Conservation (phyloP, 1,140 invertebrate genomes). For the Megalonaias nervosa region DNA sequence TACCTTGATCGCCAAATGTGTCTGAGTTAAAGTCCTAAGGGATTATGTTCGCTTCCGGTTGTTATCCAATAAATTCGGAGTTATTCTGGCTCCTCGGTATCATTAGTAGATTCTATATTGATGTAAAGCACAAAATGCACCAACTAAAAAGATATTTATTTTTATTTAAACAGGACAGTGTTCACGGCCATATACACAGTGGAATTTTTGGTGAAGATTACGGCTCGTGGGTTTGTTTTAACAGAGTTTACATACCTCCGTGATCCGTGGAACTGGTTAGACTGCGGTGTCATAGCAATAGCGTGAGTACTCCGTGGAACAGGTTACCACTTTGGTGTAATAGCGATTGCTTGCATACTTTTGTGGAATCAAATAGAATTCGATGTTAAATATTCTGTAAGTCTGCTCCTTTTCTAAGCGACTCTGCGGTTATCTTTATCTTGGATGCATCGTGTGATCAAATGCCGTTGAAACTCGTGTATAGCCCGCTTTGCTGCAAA, state of each 20-base stretch:
- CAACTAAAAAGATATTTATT: background rate
- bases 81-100: background rate
- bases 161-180: constrained; percentile 82
- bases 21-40: no score
- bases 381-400: no score
- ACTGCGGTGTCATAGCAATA: constrained; percentile 95
- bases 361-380: background rate
- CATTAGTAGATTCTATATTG: background rate
- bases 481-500: no score
- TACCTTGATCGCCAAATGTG: no score
- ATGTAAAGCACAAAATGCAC: background rate
- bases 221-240: constrained; percentile 95
- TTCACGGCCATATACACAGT: constrained; percentile 96
- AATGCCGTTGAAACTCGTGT: no score
- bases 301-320: constrained; percentile 81
- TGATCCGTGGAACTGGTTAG: constrained; percentile 98
- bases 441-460: no score
- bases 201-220: constrained; percentile 96
- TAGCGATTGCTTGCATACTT: background rate
- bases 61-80: background rate
- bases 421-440: no score
- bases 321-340: background rate
- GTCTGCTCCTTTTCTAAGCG: no score
- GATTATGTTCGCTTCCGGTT: no score
- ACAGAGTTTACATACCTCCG: constrained; percentile 96